Evolutionary conservation across 2,797 vertebrate genomes (phyloP), one percentile per base, ranked within the genome.

Genomic region (Mormyrops boulengeri): DNA sequence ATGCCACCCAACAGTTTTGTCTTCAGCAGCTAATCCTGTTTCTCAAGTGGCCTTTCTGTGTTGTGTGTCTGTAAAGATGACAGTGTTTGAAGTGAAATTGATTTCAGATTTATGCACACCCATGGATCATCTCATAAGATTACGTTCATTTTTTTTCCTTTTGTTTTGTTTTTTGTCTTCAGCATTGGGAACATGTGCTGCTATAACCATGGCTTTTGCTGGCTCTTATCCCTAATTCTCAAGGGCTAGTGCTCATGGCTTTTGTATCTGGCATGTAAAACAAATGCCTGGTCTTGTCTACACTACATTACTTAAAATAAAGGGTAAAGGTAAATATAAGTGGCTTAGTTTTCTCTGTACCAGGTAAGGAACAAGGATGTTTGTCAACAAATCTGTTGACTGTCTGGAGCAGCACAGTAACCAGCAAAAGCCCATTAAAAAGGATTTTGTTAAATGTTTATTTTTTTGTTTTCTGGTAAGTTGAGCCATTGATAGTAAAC

Each of bases 21-120:
- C 98, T 97, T 98, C 98, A 98, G 97, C 98, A 99, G 98, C 97
- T 98, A 98, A 98, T 99, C 98, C 97, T 97, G 97, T 99, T 98
- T 98, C 97, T 98, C 97, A 97, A 98, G 97, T 98, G 97, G 98
- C 96, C 95, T 97, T 95, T 95, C 96, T 95, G 96, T 95, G 97
- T 97, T 97, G 96, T 98, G 96, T 95, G 95, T 97, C 95, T 96
- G 96, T 95, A 97, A 96, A 96, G 95, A 97, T 96, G 96, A 62
- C 82, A 87, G 93, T 92, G 57, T 93, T 91, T 89, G 90, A 91
- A 93, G 93, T 90, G 92, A 93, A 93, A 91, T 92, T 94, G 92
- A 94, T 96, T 96, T 91, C 95, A 95, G 95, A 95, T 95, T 80
- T 90, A 77, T 94, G 90, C 93, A 94, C 93, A 93, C 92, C 93